These are phyloP conservation scores for Lepidochrysops patricia DNA, from an alignment of 2,888 invertebrate genomes.

Conservation along the genomic window DNA sequence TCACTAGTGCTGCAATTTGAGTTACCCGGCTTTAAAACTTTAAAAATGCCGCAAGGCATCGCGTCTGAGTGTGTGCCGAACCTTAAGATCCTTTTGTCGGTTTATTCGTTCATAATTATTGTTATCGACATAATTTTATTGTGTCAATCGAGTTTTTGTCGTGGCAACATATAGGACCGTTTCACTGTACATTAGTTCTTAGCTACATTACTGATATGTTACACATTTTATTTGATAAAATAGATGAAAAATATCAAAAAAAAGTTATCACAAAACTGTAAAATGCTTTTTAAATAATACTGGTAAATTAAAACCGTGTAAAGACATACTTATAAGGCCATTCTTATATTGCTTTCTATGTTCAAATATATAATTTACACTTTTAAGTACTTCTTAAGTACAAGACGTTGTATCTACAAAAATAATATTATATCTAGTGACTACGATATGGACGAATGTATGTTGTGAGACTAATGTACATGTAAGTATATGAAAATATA, in stretches of 20 bases:
- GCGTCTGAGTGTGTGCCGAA: too few species aligned
- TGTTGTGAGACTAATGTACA: slow-evolving; percentile 19
- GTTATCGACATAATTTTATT: not conserved
- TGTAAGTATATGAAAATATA: slow-evolving; percentile 1
- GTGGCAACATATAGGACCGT: not conserved
- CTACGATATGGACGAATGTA: slow-evolving; percentile 70
- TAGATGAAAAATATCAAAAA: slow-evolving; percentile 19
- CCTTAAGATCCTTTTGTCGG: not conserved
- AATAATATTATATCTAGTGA: slow-evolving; percentile 54
- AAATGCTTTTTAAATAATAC: slow-evolving; percentile 52
- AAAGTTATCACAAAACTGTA: slow-evolving; percentile 43
- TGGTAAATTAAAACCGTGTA: slow-evolving; percentile 39
- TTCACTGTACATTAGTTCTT: not conserved
- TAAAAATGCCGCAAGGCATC: too few species aligned
- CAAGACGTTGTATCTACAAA: slow-evolving; percentile 35
- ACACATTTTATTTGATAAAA: slow-evolving; percentile 7
- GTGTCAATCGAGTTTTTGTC: not conserved
- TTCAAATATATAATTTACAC: slow-evolving; percentile 23
- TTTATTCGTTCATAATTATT: not conserved
- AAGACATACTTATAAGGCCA: slow-evolving; percentile 45
- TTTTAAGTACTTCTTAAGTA: slow-evolving; percentile 65
- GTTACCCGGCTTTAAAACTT: too few species aligned
- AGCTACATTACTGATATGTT: not conserved
- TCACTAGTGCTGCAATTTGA: too few species aligned
- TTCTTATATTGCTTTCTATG: slow-evolving; percentile 49